Evolutionary conservation across 2,113 vertebrate genomes (phyloP), one percentile per base, ranked within the genome.

Genomic region (Brienomyrus longianalis): DNA sequence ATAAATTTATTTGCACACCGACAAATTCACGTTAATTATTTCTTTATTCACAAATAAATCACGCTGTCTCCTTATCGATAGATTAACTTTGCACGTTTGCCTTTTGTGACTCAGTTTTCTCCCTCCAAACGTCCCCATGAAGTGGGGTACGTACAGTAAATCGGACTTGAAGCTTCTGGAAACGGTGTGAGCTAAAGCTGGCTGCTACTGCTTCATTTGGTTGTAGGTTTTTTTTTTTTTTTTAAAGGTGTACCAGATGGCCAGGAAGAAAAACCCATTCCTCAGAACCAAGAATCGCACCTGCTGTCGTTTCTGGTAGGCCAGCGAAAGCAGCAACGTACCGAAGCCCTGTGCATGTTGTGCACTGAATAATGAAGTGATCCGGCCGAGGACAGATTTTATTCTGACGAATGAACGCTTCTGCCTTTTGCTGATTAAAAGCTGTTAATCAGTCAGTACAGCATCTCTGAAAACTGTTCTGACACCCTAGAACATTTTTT

Each of bases 171-270:
- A 39, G 31, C 70, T 77, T 77, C 35, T 35, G 70, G 31, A 77
- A 77, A 17, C 0, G 4, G 70, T 77, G 11, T 77, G 39, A 87
- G 85, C 5, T 31, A 50, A 86, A 50, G 23, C 15, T 27, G 45
- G 5, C 48, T 86, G 47, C 48, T 21, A 5, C 6, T n/a, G 27
- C 85, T 54, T 52, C 17, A 31, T 87, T 54, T 87, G 54, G 50
- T 87, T 86, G 9, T 31, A 86, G 83, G 17, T n/a, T n/a, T n/a
- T n/a, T 31, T 31, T 31, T 50, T 86, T 87, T 85, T 48, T 54
- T 87, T 56, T 19, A 35, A 54, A 87, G 85, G 48, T 87, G 85
- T 87, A 87, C 51, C 85, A 87, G 85, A 87, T 87, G 85, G 85
- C 85, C 51, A 56, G 51, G 85, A 87, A 87, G 85, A 54, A 87